A percentile compares a stretch with the other conserved stretches of the same genome.
Evolutionary conservation across 2,888 invertebrate species (phyloP).

Genomic region (Idaea biselata): DNA sequence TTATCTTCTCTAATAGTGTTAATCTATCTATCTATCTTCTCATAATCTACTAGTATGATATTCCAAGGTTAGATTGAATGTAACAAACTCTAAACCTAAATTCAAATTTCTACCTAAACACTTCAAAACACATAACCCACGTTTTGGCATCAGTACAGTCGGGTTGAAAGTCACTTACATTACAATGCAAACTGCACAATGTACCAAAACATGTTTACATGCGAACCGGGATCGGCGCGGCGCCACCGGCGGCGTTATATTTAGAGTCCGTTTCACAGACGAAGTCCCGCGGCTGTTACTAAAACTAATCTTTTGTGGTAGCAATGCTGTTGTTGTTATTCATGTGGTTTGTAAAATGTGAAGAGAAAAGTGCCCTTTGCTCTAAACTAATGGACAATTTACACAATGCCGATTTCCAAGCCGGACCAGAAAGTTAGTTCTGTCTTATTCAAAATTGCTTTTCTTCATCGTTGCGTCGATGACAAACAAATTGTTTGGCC

Average conservation of each 20-base stretch:
- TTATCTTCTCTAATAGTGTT: too few species aligned
- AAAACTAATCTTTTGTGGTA: not conserved
- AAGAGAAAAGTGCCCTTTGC: too few species aligned
- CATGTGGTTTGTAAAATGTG: too few species aligned
- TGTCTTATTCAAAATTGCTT: too few species aligned
- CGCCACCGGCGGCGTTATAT: not conserved
- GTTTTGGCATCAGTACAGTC: not conserved
- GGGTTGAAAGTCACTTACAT: not conserved
- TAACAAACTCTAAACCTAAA: not conserved
- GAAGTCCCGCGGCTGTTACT: not conserved
- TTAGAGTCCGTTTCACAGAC: not conserved
- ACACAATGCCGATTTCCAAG: too few species aligned
- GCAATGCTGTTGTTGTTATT: too few species aligned
- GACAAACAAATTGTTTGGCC: too few species aligned
- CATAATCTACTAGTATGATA: too few species aligned
- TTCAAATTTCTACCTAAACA: not conserved
- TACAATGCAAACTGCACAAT: not conserved
- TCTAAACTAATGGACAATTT: too few species aligned
- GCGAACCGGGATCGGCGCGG: not conserved
- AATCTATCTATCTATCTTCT: too few species aligned
- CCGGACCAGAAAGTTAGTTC: too few species aligned
- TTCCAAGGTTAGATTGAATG: not conserved
- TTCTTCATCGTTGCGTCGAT: too few species aligned
- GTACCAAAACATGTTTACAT: not conserved
- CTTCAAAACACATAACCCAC: not conserved